Evolutionary conservation across 2,888 invertebrate species (phyloP).

Genomic region (Drosophila meridionalis): DNA sequence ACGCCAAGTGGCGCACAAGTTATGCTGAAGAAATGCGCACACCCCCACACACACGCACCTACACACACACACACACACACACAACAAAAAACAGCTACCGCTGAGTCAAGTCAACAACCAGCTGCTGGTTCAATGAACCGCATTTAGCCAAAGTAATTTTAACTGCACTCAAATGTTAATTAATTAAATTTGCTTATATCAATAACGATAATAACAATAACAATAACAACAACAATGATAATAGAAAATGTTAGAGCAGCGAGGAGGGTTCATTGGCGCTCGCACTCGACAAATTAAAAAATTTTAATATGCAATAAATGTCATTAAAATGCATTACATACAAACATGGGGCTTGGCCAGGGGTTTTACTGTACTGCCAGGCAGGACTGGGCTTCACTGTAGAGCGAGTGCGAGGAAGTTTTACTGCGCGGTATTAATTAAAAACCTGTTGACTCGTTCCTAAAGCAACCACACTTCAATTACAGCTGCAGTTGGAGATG

Average conservation of each 20-base stretch:
- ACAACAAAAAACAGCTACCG: neutral
- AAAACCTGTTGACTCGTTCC: conserved; percentile 43
- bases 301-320: conserved; percentile 49
- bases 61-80: conserved; percentile 1
- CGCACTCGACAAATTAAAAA: conserved; percentile 45
- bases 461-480: neutral
- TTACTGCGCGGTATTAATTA: conserved; percentile 26
- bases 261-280: conserved; percentile 26
- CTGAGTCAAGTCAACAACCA: conserved; percentile 42
- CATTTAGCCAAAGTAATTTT: conserved; percentile 34
- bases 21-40: conserved; percentile 19
- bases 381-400: neutral
- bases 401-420: neutral
- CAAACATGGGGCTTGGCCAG: neutral
- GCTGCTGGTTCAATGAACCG: conserved; percentile 62
- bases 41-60: conserved; percentile 21
- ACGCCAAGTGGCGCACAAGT: conserved; percentile 45
- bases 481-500: neutral
- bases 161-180: conserved; percentile 47
- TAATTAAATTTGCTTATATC: conserved; percentile 67
- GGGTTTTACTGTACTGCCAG: neutral
- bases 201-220: conserved; percentile 35
- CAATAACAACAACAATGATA: conserved; percentile 2
- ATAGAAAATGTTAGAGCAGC: conserved; percentile 6
- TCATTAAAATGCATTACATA: conserved; percentile 1